Evolutionary conservation across 2,888 invertebrate genomes (phyloP), one percentile per base, ranked within the genome.

Genomic region (Drosophila histrio): DNA sequence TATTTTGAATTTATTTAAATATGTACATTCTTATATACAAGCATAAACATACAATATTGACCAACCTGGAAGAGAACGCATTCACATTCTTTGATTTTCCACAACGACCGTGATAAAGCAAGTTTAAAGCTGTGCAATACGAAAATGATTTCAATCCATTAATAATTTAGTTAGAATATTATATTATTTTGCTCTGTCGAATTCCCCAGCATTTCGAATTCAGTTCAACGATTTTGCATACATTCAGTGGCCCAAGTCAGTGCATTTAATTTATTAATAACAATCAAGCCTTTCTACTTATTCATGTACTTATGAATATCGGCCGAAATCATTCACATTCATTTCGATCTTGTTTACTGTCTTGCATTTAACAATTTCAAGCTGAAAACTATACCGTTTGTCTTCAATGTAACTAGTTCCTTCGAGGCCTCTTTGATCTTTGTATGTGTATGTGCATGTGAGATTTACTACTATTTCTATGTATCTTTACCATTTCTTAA

Each of bases 261-360:
- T 54, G 43, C 54, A 43, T 34, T 54, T 39, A 28, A 28, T 17
- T 32, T n/a, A 32, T 26, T 17, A 38, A 19, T 2, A 9, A 7
- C 15, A 9, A 8, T 5, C 11, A 43, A 41, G 22, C 49, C 49
- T 11, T 24, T 26, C 11, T 24, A 52, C 39, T 21, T 38, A 47
- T 41, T 57, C 57, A 39, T 28, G 72, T 56, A 63, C 49, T 71
- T 69, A 50, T 63, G 44, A 53, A 43, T 39, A 56, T 52, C 24
- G 15, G 24, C 24, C 30, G 5, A 26, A 39, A 8, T 26, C 22
- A 24, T 44, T 38, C 9, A 26, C 7, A 22, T 19, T 21, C 9
- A 4, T 38, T 13, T 26, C 8, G n/a, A 15, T 19, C 15, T 28
- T 39, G 21, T 21, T 28, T 38, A n/a, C 11, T 17, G 3, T 24